These are phyloP conservation scores for Taenioides sp. DNA, from an alignment of 2,797 vertebrate species.

Conservation along the genomic window DNA sequence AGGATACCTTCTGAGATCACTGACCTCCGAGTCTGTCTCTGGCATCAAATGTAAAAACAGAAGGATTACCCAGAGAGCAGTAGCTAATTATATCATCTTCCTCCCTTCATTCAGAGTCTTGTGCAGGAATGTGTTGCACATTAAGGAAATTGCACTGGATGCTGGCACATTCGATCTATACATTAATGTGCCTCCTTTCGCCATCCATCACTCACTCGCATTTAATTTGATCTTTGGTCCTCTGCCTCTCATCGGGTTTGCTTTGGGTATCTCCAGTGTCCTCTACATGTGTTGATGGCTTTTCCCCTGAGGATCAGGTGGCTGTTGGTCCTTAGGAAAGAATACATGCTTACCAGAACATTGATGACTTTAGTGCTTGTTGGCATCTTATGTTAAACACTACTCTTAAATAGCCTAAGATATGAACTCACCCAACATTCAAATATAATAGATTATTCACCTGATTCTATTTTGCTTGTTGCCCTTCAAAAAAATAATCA, in stretches of 20 bases:
- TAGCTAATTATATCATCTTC: slow-evolving; percentile 55
- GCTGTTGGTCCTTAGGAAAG: slow-evolving; percentile 10
- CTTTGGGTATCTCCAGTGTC: background rate
- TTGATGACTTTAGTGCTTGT: background rate
- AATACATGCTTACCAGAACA: background rate
- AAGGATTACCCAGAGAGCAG: slow-evolving; percentile 53
- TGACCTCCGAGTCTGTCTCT: slow-evolving; percentile 51
- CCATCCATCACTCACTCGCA: background rate
- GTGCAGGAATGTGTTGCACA: slow-evolving; percentile 22
- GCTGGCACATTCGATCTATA: background rate
- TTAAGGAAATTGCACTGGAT: background rate
- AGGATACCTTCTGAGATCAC: slow-evolving; percentile 58
- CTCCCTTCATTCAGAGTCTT: slow-evolving; percentile 27
- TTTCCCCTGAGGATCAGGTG: background rate
- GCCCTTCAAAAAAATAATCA: slow-evolving; percentile 44
- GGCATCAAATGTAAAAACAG: slow-evolving; percentile 36
- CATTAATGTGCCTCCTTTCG: background rate
- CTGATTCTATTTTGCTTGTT: slow-evolving; percentile 19
- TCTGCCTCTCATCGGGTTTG: background rate
- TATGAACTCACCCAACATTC: no score
- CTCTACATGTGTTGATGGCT: background rate
- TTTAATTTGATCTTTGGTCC: background rate
- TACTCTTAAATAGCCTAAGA: background rate
- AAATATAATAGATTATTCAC: no score
- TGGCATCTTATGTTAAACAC: background rate